Evolutionary conservation across 1,140 invertebrate genomes (phyloP).

Genomic region (Tetraneura akinire): DNA sequence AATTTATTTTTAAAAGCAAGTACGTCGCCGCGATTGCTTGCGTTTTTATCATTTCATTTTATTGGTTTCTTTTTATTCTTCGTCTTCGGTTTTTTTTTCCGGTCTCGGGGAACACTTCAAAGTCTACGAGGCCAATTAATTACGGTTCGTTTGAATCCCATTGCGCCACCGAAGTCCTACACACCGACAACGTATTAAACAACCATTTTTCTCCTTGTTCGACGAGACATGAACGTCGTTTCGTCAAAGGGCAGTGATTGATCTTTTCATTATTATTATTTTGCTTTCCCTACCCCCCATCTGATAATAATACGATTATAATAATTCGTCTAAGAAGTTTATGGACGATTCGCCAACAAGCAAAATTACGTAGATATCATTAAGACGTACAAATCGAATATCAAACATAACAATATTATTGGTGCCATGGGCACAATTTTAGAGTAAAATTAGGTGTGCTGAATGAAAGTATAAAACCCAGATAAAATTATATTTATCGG

Average conservation of each 20-base stretch:
- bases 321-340: not conserved
- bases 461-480: no score
- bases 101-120: slow-evolving; percentile 8
- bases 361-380: no score
- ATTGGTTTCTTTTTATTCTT: not conserved
- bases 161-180: not conserved
- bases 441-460: no score
- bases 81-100: not conserved
- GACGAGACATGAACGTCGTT: not conserved
- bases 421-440: no score
- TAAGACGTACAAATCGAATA: not conserved
- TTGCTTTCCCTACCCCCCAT: no score
- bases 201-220: not conserved
- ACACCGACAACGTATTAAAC: not conserved
- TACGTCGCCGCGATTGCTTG: not conserved
- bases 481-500: no score
- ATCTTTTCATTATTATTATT: not conserved
- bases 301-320: slow-evolving; percentile 27
- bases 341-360: not conserved
- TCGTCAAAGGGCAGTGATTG: slow-evolving; percentile 15
- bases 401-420: slow-evolving; percentile 9
- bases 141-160: slow-evolving; percentile 26
- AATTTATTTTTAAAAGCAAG: no score
- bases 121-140: slow-evolving; percentile 6
- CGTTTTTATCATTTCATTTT: not conserved